Base-by-base conservation (phyloP, 2,113 vertebrate genomes). In the Anarrhichthys ocellatus region DNA sequence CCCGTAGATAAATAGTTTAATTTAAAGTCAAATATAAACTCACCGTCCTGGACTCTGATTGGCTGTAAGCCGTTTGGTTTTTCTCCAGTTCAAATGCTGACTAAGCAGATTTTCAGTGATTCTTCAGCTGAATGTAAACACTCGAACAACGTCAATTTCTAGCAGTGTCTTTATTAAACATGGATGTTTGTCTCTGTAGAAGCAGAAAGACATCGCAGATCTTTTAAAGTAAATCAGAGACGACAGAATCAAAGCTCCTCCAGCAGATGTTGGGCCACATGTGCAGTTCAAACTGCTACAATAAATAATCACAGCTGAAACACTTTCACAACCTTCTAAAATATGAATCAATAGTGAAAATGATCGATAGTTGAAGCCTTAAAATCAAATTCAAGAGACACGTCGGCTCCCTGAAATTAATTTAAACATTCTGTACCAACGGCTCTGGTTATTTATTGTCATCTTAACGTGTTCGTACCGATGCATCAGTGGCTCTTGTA, bases 1-100 rank as follows among this genome's bases (percentile, higher is more conserved):
- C 27, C 56, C 46, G 69, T 1, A 42, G 44, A 85, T 70, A 82
- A 79, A 87, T 1, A 27, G 27, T 48, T 71, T 22, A 4, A 69
- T 17, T 78, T 44, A 17, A 77, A 24, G 29, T 29, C 29, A 29
- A 38, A 38, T 11, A 63, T 29, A 27, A 38, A 14, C 44, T 76
- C 58, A 17, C 20, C 58, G 20, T 36, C 8, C 73, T 65, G 73
- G 1, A 14, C 15, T 38, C 59, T 38, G 73, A 61, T 44, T 59
- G 38, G 71, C 24, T 73, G 17, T n/a, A 9, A 27, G 15, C 3
- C 4, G 20, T 3, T 73, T 32, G 32, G 2, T 32, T 32, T 34
- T 6, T 74, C n/a, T 3, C 7, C 9, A n/a, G 65, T 18, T 69
- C 7, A 48, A 48, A 61, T 13, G 44, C 1, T 11, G 29, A 50